Evolutionary conservation across 1,140 invertebrate genomes (phyloP), one percentile per base, ranked within the genome.

Genomic region (Aplysia californica): DNA sequence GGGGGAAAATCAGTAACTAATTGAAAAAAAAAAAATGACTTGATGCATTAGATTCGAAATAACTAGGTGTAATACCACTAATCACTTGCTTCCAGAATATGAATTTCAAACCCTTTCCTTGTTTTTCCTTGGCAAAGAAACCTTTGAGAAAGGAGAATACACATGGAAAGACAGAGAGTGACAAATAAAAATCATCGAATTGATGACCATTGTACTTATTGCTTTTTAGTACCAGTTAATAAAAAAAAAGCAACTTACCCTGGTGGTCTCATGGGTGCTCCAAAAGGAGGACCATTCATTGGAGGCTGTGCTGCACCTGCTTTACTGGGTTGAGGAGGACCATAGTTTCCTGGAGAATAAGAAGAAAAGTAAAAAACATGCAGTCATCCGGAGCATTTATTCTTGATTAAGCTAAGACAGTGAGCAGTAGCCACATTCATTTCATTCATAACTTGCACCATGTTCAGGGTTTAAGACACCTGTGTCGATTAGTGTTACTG

Each of bases 321-420:
- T 26, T 61, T 61, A 10, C 31, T 38, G 55, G 73, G 73, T 21
- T 74, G 64, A 18, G 73, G 71, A 44, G 80, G 81, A 55, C 72
- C 76, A 79, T 79, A 83, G 38, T 76, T 73, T 64, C 82, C 80
- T 33, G 64, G 75, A 38, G 31, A 77, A 66, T 79, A 79, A 36
- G 73, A 67, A 50, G 44, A 50, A 50, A 50, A n/a, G 10, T n/a
- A 20, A 20, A 26, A 26, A 61, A 61, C 20, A n/a, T 10, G 2
- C n/a, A 33, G 21, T 29, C 5, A 66, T 66, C 33, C 35, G 38
- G 20, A 50, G n/a, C 10, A 50, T 50, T 50, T 15, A 50, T 50
- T 15, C 10, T 50, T 50, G 10, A 50, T n/a, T n/a, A 50, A 50
- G n/a, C 44, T 15, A 50, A 15, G n/a, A 50, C n/a, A n/a, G n/a